Percentiles rank a stretch among this genome's conserved stretches.
Evolutionary conservation across 2,888 invertebrate species (phyloP).

Genomic region (Nematopogon swammerdamellus): DNA sequence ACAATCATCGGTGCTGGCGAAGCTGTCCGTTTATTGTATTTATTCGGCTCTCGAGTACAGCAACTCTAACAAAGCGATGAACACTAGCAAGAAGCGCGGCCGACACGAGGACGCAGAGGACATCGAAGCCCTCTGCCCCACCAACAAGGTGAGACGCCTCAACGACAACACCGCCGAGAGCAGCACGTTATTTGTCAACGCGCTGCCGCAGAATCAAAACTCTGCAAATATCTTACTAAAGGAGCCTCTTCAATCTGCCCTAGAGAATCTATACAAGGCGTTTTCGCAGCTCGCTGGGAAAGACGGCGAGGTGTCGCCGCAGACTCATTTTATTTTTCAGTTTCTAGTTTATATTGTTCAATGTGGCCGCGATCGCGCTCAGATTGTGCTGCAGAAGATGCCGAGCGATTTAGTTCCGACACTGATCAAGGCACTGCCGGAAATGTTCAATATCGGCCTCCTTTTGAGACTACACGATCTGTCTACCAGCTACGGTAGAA

Average conservation of each 20-base stretch:
- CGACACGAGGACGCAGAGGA: slow-evolving; percentile 61
- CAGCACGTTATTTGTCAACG: slow-evolving; percentile 40
- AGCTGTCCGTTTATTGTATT: slow-evolving; percentile 69
- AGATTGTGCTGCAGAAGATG: slow-evolving; percentile 70
- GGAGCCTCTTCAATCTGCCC: slow-evolving; percentile 62
- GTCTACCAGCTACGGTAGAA: slow-evolving; percentile 69
- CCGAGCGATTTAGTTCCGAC: slow-evolving; percentile 75
- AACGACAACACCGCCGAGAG: slow-evolving; percentile 62
- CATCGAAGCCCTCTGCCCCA: slow-evolving; percentile 54
- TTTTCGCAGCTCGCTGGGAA: slow-evolving; percentile 67
- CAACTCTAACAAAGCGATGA: slow-evolving; percentile 38
- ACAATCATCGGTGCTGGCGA: slow-evolving; percentile 72
- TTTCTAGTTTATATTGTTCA: slow-evolving; percentile 73
- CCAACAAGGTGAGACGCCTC: slow-evolving; percentile 61
- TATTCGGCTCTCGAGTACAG: slow-evolving; percentile 65
- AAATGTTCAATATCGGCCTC: slow-evolving; percentile 70
- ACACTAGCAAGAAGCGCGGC: slow-evolving; percentile 52
- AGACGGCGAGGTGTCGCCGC: slow-evolving; percentile 78
- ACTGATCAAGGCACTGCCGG: slow-evolving; percentile 76
- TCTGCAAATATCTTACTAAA: slow-evolving; percentile 37
- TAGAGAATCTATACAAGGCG: slow-evolving; percentile 67
- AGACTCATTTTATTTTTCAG: slow-evolving; percentile 79
- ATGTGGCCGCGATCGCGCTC: slow-evolving; percentile 70
- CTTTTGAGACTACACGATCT: slow-evolving; percentile 79
- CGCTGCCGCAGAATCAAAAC: slow-evolving; percentile 33